These are phyloP conservation scores for Ormyrus pomaceus DNA, from an alignment of 2,888 invertebrate genomes.

Conservation along the genomic window DNA sequence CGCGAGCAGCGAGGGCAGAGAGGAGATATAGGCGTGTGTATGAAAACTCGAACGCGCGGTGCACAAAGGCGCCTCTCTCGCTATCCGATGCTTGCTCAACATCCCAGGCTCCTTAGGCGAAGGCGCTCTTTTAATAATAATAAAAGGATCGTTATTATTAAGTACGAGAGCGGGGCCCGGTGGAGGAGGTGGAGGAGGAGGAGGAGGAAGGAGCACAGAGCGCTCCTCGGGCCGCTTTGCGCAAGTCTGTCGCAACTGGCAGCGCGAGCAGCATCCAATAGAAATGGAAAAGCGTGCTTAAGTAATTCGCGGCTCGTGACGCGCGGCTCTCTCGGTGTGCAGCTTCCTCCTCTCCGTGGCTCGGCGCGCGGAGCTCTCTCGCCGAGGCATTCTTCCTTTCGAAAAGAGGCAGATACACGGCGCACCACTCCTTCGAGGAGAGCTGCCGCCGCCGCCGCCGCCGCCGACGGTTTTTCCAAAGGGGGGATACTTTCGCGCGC, in stretches of 20 bases:
- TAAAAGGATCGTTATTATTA: conserved; percentile 42
- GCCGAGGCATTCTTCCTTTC: conserved; percentile 20
- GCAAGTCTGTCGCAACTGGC: too few species aligned
- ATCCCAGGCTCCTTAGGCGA: background rate
- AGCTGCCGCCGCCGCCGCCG: too few species aligned
- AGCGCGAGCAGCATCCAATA: too few species aligned
- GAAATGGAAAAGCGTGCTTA: conserved; percentile 2
- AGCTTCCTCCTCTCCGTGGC: too few species aligned
- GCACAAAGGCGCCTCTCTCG: conserved; percentile 34
- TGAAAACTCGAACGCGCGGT: too few species aligned
- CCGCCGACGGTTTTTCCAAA: too few species aligned
- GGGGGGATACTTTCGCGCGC: too few species aligned
- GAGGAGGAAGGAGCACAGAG: too few species aligned
- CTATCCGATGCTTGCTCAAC: background rate
- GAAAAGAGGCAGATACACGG: background rate
- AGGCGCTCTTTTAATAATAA: conserved; percentile 26
- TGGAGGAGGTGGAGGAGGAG: too few species aligned
- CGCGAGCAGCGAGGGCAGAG: too few species aligned
- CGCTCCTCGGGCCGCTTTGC: too few species aligned
- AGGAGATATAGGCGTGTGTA: too few species aligned
- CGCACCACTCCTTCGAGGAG: background rate
- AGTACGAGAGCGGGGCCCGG: background rate
- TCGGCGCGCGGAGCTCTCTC: background rate
- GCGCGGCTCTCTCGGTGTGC: background rate
- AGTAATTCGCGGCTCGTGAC: conserved; percentile 15